Conservation (phyloP, 2,113 vertebrate species). For the Phasianus colchicus region DNA sequence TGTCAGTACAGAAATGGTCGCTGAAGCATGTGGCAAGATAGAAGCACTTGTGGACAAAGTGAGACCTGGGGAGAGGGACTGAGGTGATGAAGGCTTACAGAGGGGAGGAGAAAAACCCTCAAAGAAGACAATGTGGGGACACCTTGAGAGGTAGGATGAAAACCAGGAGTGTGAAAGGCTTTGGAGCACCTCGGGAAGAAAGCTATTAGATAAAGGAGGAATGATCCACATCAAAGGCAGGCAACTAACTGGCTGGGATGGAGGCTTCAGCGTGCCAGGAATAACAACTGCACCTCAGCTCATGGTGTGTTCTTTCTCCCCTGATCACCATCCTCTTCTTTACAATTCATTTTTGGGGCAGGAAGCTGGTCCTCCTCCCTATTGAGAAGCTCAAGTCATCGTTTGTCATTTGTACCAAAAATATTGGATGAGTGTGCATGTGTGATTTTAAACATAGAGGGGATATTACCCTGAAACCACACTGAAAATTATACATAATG, state of each 20-base stretch:
- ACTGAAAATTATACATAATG: background rate
- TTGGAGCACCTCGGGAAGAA: background rate
- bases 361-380: background rate
- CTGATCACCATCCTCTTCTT: background rate
- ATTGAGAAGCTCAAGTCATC: background rate
- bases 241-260: conserved; percentile 49
- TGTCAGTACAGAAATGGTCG: background rate
- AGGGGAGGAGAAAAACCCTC: background rate
- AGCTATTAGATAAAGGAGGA: conserved; percentile 24
- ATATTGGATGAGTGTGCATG: background rate
- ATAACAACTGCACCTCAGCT: conserved; percentile 46
- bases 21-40: background rate
- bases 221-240: conserved; percentile 48
- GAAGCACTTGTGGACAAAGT: background rate
- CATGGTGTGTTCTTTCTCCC: background rate
- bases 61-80: background rate
- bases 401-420: background rate
- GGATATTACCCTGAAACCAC: background rate
- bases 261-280: conserved; percentile 41
- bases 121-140: conserved; percentile 10
- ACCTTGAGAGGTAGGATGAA: conserved; percentile 3
- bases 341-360: conserved; percentile 19
- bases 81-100: background rate
- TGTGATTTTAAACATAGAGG: background rate
- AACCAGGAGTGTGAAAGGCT: background rate